Evolutionary conservation across 2,797 vertebrate species (phyloP).

Genomic region (Sarcophilus harrisii): DNA sequence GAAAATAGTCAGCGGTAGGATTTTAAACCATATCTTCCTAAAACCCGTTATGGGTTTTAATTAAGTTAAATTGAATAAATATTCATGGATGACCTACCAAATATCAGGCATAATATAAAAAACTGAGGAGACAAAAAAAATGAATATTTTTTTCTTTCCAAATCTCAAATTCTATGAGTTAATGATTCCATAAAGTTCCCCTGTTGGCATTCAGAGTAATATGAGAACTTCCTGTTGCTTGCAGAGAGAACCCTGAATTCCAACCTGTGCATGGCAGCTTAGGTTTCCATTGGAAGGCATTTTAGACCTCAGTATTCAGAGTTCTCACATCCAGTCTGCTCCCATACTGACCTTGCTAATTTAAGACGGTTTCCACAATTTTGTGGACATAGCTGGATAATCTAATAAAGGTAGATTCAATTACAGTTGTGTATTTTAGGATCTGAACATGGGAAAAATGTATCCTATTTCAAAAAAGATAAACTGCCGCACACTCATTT

Average conservation of each 20-base stretch:
- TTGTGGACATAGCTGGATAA: conserved; percentile 73
- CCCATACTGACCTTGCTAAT: conserved; percentile 77
- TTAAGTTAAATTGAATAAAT: not conserved
- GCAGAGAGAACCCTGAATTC: not conserved
- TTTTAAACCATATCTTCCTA: not conserved
- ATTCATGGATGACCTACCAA: not conserved
- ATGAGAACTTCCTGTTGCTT: not conserved
- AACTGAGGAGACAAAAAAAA: not conserved
- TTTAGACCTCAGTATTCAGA: conserved; percentile 32
- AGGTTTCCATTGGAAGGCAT: conserved; percentile 22
- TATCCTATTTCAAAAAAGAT: conserved; percentile 78
- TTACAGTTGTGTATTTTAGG: conserved; percentile 82
- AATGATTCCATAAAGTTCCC: not conserved
- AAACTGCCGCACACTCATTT: conserved; percentile 52
- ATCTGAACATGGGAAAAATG: conserved; percentile 79
- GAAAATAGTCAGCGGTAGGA: not conserved
- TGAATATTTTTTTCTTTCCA: not conserved
- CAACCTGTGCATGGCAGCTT: not conserved
- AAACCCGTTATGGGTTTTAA: not conserved
- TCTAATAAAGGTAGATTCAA: conserved; percentile 83
- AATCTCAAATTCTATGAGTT: not conserved
- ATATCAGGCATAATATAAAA: not conserved
- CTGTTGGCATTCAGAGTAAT: not conserved
- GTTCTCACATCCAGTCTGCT: conserved; percentile 73
- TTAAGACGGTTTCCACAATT: conserved; percentile 75